Evolutionary conservation across 2,797 vertebrate genomes (phyloP), one percentile per base, ranked within the genome.

Genomic region (Amblyopsis hoosieri): DNA sequence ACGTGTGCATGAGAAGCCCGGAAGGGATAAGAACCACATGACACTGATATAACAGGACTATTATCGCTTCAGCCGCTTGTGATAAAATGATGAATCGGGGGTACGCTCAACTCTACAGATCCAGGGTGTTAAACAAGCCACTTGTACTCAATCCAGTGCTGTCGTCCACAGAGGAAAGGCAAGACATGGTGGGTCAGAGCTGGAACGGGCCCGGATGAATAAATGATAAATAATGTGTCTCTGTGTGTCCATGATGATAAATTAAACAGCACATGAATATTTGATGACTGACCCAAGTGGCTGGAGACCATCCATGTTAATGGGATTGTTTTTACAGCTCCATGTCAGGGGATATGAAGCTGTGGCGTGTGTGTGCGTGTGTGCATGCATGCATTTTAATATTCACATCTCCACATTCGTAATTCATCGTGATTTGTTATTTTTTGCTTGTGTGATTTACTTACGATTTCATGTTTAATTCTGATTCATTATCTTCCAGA

Each of bases 401-500:
- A 48, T 42, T 42, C 37, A 7, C 37, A 8, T 42, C 8, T 9
- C 37, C 11, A 48, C n/a, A 48, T 48, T 13, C 13, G 13, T 48
- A 13, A 48, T 13, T 13, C 47, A 48, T 13, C 3, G 6, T 3
- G 47, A 48, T 48, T 13, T 54, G 37, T 47, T 19, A 13, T 13
- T 52, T 31, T 54, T 9, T n/a, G 17, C 54, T 2, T 45, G 54
- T 62, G 47, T 58, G 6, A 14, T 31, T 23, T 47, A 13, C 56
- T 29, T 56, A 31, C n/a, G 3, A 9, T 31, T 19, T 17, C 5
- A 12, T 56, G 1, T 45, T 52, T 55, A 68, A 12, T 63, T 67
- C 57, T 66, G 11, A 1, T 72, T 42, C 37, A 50, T 72, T 60
- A 23, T 74, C 81, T 60, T 49, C 83, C 90, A 99, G 97, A 99